Evolutionary conservation across 2,888 invertebrate genomes (phyloP), one percentile per base, ranked within the genome.

Genomic region (Ennomos fuscantarius): DNA sequence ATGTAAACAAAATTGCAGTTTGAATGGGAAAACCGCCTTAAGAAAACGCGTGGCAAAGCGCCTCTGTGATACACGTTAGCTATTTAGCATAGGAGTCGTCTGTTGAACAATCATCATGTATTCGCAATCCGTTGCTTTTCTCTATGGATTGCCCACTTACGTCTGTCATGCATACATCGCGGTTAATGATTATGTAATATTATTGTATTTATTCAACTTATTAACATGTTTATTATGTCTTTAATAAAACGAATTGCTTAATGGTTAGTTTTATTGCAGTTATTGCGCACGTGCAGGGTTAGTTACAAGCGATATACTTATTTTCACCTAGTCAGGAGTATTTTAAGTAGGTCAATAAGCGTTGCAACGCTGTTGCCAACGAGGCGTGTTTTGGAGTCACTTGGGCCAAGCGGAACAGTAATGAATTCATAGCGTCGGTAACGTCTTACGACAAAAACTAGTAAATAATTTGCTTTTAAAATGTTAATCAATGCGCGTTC

Each of bases 221-320:
- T 87, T 84, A 89, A 88, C 85, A 90, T 91, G 89, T 91, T 92
- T 92, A 91, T 90, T 92, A 91, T 86, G 86, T 88, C 89, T 92
- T 89, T 91, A 92, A 90, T 91, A 92, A 91, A 92, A 89, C 77
- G 40, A 84, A 88, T 87, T 89, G 89, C 90, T 90, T 91, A 89
- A 69, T 74, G 70, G 45, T 65, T 76, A 11, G 73, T 79, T 80
- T 81, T 61, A 73, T 78, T 84, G 10, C 1, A 12, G 24, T 24
- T 34, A 44, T 31, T 24, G 24, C 24, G 24, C 24, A 24, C 24
- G 24, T 6, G 24, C 24, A 24, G 1, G 24, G 3, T 24, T 6
- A 24, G 6, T 24, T 24, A 3, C 24, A 24, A 24, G 24, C 24
- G 1, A 24, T 1, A 5, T 24, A 24, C 5, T 24, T 24, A 24